Conservation (phyloP, 2,888 invertebrate genomes). For the Perizoma affinitatum region DNA sequence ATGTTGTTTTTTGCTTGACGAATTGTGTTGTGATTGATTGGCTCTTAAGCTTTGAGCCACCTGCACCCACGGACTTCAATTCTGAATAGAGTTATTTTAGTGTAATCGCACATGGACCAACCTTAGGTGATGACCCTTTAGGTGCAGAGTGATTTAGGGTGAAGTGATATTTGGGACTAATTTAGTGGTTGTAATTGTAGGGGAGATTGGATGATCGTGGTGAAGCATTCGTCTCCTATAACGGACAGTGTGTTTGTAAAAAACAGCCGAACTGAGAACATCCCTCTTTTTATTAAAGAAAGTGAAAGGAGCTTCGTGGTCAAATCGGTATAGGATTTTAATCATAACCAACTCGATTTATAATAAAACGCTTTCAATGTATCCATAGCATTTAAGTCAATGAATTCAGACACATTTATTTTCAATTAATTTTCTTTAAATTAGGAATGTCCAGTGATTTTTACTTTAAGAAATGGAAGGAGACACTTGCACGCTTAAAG, state of each 20-base stretch:
- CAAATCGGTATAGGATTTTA: background rate
- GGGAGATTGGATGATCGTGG: constrained; percentile 30
- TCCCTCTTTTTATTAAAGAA: too few relatives aligned
- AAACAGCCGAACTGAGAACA: too few relatives aligned
- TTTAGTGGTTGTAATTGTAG: constrained; percentile 35
- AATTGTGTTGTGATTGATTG: too few relatives aligned
- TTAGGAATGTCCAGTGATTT: constrained; percentile 65
- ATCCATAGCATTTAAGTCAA: background rate
- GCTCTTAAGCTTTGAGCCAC: too few relatives aligned
- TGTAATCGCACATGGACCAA: too few relatives aligned
- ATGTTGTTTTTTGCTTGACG: too few relatives aligned
- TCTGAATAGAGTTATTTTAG: too few relatives aligned
- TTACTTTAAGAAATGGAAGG: constrained; percentile 64
- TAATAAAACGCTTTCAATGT: constrained; percentile 1
- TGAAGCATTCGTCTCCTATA: constrained; percentile 32
- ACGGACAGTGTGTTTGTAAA: too few relatives aligned
- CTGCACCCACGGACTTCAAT: too few relatives aligned
- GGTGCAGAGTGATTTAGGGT: constrained; percentile 22
- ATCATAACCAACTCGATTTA: constrained; percentile 37
- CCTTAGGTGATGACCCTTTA: too few relatives aligned
- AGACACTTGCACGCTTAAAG: constrained; percentile 47
- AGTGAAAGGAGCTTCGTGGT: too few relatives aligned
- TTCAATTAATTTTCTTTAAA: constrained; percentile 44
- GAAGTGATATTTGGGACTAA: constrained; percentile 31
- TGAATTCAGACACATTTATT: constrained; percentile 39